Conservation (phyloP, 2,888 invertebrate genomes). For the Sinopyrophorus schimmeli region DNA sequence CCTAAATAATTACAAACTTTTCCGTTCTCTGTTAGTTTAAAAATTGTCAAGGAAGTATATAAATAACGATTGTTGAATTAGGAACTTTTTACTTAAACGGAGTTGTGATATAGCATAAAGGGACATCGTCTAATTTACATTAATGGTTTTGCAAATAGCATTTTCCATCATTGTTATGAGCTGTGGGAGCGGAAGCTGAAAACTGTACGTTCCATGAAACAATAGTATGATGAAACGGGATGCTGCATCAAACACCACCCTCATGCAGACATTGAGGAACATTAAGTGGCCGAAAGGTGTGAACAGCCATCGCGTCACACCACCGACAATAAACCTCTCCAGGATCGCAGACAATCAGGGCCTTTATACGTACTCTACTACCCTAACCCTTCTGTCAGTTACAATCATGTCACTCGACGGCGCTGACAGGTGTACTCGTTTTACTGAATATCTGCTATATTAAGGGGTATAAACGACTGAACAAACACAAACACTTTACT, state of each 20-base stretch:
- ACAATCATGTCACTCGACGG: conserved; percentile 29
- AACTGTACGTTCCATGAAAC: conserved; percentile 17
- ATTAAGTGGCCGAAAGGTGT: conserved; percentile 34
- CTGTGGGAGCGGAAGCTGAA: conserved; percentile 22
- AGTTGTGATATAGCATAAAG: too few species aligned
- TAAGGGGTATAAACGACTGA: conserved; percentile 27
- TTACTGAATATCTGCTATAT: conserved; percentile 29
- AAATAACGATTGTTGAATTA: too few species aligned
- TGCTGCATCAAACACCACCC: conserved; percentile 26
- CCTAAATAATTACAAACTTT: too few species aligned
- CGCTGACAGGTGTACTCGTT: conserved; percentile 30
- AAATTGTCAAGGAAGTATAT: too few species aligned
- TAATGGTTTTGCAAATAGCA: conserved; percentile 3
- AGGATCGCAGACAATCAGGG: conserved; percentile 30
- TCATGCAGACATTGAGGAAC: conserved; percentile 28
- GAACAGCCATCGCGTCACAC: conserved; percentile 31
- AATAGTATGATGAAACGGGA: conserved; percentile 21
- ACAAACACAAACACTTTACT: conserved; percentile 24
- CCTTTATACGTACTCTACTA: conserved; percentile 27
- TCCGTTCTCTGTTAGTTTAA: too few species aligned
- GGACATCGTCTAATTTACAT: too few species aligned
- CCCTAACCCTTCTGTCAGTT: conserved; percentile 32
- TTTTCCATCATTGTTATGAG: conserved; percentile 3
- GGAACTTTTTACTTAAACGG: too few species aligned
- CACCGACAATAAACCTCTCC: conserved; percentile 30